Conservation (phyloP, 2,888 invertebrate species). For the Catocala fraxini region DNA sequence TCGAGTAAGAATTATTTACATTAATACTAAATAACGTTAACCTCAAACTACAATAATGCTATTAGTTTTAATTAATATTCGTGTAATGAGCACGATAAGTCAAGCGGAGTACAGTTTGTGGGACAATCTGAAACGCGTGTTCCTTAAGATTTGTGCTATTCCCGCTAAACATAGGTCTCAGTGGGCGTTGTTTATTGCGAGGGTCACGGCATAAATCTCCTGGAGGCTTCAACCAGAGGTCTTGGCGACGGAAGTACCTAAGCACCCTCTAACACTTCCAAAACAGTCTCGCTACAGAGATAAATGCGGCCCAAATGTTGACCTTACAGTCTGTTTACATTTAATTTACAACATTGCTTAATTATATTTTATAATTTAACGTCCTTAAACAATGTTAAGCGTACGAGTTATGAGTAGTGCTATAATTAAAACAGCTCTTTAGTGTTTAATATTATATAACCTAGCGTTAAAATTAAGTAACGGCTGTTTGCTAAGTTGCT, state of each 20-base stretch:
- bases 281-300: constrained; percentile 64
- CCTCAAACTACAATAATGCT: not conserved
- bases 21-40: too few relatives aligned
- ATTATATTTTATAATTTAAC: constrained; percentile 41
- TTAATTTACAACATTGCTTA: constrained; percentile 49
- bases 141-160: constrained; percentile 46
- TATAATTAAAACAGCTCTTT: constrained; percentile 13
- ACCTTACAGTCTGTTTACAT: constrained; percentile 49
- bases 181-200: constrained; percentile 75
- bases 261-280: constrained; percentile 69
- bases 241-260: constrained; percentile 55
- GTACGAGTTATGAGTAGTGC: constrained; percentile 14
- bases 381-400: constrained; percentile 12
- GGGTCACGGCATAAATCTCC: constrained; percentile 78
- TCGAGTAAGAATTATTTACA: too few relatives aligned
- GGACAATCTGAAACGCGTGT: constrained; percentile 44
- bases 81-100: constrained; percentile 38
- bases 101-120: constrained; percentile 35
- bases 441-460: constrained; percentile 19
- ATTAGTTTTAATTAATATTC: constrained; percentile 8
- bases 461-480: constrained; percentile 2
- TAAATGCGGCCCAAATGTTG: constrained; percentile 62
- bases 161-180: constrained; percentile 47
- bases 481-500: constrained; percentile 6
- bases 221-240: constrained; percentile 59